Evolutionary conservation across 2,113 vertebrate species (phyloP), one percentile per base, ranked within the genome.

Genomic region (cattle (Bos taurus)): DNA sequence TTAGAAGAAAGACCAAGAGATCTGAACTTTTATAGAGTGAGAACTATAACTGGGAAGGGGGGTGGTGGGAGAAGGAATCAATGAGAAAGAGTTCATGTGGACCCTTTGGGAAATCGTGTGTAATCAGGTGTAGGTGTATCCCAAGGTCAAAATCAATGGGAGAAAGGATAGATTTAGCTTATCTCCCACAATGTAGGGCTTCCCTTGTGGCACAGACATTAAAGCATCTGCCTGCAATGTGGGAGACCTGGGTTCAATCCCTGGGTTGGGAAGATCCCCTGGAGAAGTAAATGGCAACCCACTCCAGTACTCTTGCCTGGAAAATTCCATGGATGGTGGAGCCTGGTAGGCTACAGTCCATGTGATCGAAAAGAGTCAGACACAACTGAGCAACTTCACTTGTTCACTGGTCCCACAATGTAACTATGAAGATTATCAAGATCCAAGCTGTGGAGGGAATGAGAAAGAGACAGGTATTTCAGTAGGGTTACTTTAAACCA

Each of bases 61-160:
- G 10, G 5, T 84, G 2, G 23, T 83, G 10, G 25, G 6, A 71
- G 1, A 83, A 7, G 15, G 1, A 87, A 74, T 2, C 6, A 17
- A 1, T 81, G 26, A 8, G 26, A 30, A 95, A 6, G 25, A 54
- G 1, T n/a, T 59, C 3, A 3, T 43, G 14, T 21, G 17, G n/a
- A 28, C 30, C 12, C 23, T 48, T 30, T 62, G 3, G 28, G 10
- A 67, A 74, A 10, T 11, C 48, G 10, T 77, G 3, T 60, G 6
- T 33, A 6, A 17, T 17, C 40, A 78, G 2, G 1, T 40, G 1
- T 25, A 26, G 13, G 14, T 23, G 0, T 46, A 59, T 36, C 3
- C 10, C 17, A 95, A 81, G 16, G 28, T 82, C 57, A 95, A 90
- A 85, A 0, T 17, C 83, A 93, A 8, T n/a, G 43, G 50, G 33